A percentile compares a stretch with the other conserved stretches of the same genome.
These are phyloP conservation scores for Abrostola triplasia DNA, from an alignment of 2,888 invertebrate species.

Conservation along the genomic window DNA sequence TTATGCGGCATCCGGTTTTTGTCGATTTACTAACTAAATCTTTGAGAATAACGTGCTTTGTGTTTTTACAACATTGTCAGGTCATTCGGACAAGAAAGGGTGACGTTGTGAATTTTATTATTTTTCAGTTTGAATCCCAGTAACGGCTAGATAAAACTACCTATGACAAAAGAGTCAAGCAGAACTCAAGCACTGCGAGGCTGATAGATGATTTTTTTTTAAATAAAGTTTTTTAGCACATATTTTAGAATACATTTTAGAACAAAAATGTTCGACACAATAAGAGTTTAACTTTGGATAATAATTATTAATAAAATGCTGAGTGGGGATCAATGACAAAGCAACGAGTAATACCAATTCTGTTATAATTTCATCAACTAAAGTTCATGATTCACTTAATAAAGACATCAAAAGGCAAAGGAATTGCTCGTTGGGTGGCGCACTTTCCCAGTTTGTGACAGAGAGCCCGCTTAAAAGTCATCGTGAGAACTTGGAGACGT, in stretches of 20 bases:
- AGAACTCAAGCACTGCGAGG: no score
- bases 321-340: slow-evolving; percentile 46
- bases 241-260: slow-evolving; percentile 10
- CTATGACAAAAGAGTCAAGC: no score
- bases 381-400: slow-evolving; percentile 63
- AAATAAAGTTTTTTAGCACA: slow-evolving; percentile 6
- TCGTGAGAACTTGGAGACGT: slow-evolving; percentile 55
- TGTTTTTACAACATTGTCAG: not conserved
- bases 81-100: no score
- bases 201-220: slow-evolving; percentile 3
- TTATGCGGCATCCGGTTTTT: not conserved
- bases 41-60: not conserved
- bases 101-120: not conserved
- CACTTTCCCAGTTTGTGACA: slow-evolving; percentile 54
- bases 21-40: not conserved
- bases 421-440: slow-evolving; percentile 55
- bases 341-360: slow-evolving; percentile 51
- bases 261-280: slow-evolving; percentile 9
- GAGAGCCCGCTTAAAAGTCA: slow-evolving; percentile 58
- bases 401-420: slow-evolving; percentile 63
- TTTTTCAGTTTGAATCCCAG: no score
- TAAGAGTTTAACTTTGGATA: slow-evolving; percentile 25
- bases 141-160: not conserved
- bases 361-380: slow-evolving; percentile 57
- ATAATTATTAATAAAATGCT: slow-evolving; percentile 48